Evolutionary conservation across 2,113 vertebrate species (phyloP).

Genomic region (Eclectus roratus): DNA sequence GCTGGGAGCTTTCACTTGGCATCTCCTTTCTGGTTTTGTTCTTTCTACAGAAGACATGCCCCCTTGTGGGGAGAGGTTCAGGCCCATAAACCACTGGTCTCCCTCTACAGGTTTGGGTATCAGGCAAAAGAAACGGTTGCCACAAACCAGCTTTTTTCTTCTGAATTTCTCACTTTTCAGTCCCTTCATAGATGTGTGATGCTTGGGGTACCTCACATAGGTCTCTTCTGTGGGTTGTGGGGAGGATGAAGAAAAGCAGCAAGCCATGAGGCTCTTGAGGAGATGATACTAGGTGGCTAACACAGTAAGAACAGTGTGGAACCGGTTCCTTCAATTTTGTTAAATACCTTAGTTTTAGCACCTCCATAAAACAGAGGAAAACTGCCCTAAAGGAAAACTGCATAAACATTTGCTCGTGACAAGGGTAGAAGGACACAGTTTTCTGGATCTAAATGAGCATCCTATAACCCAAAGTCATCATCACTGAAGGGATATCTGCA

Average conservation of each 20-base stretch:
- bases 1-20: background rate
- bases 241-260: background rate
- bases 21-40: background rate
- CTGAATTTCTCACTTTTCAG: background rate
- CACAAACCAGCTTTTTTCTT: background rate
- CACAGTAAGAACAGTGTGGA: background rate
- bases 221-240: background rate
- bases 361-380: background rate
- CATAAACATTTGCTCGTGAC: background rate
- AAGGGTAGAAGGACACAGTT: background rate
- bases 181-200: background rate
- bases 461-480: background rate
- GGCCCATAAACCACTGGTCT: background rate
- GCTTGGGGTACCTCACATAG: background rate
- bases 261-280: background rate
- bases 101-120: background rate
- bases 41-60: background rate
- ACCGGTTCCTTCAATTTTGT: background rate
- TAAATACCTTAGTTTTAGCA: background rate
- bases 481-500: background rate
- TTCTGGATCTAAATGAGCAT: background rate
- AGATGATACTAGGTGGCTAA: background rate
- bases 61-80: constrained; percentile 1
- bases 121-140: background rate
- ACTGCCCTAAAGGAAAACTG: background rate